phyloP scores from a whole-genome alignment of 1,140 invertebrate species.

The Drosophila virilis region DNA sequence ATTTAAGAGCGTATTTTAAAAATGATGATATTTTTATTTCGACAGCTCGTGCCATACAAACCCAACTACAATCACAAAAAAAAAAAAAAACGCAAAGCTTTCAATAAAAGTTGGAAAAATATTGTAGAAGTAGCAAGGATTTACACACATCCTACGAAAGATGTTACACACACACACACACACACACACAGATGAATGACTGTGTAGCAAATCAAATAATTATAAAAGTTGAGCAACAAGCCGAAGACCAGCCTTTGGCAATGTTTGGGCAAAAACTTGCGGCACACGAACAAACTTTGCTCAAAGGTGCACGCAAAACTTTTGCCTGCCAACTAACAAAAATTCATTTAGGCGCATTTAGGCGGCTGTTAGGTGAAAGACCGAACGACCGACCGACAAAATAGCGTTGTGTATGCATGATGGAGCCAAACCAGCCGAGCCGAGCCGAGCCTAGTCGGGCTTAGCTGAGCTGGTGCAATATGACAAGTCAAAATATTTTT shows the following conservation, averaged over 20 bases:
- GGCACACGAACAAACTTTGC: constrained; percentile 56
- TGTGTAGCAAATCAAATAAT: constrained; percentile 75
- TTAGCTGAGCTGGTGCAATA: constrained; percentile 7
- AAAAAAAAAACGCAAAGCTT: constrained; percentile 8
- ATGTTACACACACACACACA: background rate
- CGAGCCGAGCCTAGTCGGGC: background rate
- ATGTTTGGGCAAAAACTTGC: constrained; percentile 56
- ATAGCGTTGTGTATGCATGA: constrained; percentile 1
- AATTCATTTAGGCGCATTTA: constrained; percentile 77
- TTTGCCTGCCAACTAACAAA: constrained; percentile 60
- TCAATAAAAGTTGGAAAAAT: constrained; percentile 36
- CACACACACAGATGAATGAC: constrained; percentile 22
- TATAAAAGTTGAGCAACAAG: constrained; percentile 65
- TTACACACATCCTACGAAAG: constrained; percentile 9
- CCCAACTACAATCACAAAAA: background rate
- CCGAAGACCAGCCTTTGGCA: constrained; percentile 41
- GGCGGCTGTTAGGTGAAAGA: constrained; percentile 43
- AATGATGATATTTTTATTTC: background rate
- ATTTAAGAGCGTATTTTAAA: background rate
- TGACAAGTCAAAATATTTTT: constrained; percentile 51
- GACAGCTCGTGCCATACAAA: background rate
- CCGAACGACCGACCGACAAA: background rate
- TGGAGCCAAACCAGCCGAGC: too few relatives aligned
- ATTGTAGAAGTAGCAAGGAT: constrained; percentile 23
- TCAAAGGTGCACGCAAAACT: constrained; percentile 71